Evolutionary conservation across 2,113 vertebrate genomes (phyloP), one percentile per base, ranked within the genome.

Genomic region (Myxocyprinus asiaticus): DNA sequence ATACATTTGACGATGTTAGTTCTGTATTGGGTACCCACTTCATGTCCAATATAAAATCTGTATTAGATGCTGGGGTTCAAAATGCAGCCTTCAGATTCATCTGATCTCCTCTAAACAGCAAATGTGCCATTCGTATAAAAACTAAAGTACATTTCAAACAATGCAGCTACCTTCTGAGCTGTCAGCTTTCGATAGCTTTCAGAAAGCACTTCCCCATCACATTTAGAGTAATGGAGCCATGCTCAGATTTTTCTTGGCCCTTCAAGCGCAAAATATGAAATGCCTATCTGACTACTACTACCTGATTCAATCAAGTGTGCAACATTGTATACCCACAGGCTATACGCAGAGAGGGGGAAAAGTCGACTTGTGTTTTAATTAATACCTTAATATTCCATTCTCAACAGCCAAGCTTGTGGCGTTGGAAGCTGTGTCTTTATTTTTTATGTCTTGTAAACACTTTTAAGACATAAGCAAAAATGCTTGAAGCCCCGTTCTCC

Each of bases 301-400:
- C 93, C 95, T 95, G 95, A 96, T 95, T 98, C 96, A 98, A 98
- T 98, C 97, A 98, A 97, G 95, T 95, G 94, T 89, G 95, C 94
- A 91, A 92, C 94, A 93, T 89, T 94, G 88, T 96, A 97, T 96
- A 96, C 95, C 96, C 96, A 96, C 93, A 65, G 96, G 96, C 96
- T 96, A 96, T 89, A 78, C 88, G 82, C 56, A 12, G 90, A 89
- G 89, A 67, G 85, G 89, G 22, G 89, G 91, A 74, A 64, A 80
- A 80, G 92, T 95, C 92, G 94, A 95, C 95, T 95, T 95, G 94
- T 95, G 90, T 96, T 98, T 98, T 97, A 99, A 98, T 98, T 97
- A 97, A 97, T 96, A 96, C 95, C 91, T 93, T 87, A 90, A 93
- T 94, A 92, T 94, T 93, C 88, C 90, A 89, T 90, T 94, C 94